Base-by-base conservation (phyloP, 2,888 invertebrate genomes). In the Cyrtodaria siliqua region DNA sequence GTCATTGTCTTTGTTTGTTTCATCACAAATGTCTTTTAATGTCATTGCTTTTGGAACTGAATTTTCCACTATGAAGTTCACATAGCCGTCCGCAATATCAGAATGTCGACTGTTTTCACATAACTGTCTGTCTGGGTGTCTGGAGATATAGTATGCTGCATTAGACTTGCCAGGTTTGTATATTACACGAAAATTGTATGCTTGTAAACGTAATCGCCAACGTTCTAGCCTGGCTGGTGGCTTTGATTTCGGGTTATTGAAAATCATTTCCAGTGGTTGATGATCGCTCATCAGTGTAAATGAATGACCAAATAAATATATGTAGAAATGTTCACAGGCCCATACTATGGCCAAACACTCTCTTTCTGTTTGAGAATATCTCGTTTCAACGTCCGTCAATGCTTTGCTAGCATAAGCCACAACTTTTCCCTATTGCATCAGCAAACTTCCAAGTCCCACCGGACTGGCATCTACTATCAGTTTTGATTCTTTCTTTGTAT, bases 261-360 rank as follows among this genome's bases (percentile, higher is more conserved):
- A 18, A 9, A 44, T 44, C 6, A 6, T 20, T 18, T 16, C 16
- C 4, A 9, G 44, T 4, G 44, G 44, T 16, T 44, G 16, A 20
- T 44, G 44, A 20, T 44, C 44, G 20, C n/a, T 44, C 4, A 44
- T 16, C 16, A 44, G n/a, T 4, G 16, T 44, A 44, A 44, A 44
- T 4, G n/a, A 44, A 20, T 18, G 44, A 4, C 44, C 6, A 44
- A 55, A 57, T 23, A 88, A 55, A 44, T 85, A 87, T 50, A 81
- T 56, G 33, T 84, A 63, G 63, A 84, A 87, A 52, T 87, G 82
- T 62, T 85, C 84, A 59, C 68, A 79, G 18, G 82, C 80, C 86
- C 81, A 83, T 26, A 79, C 76, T 9, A 86, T 62, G 1, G 74
- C 82, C 24, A 86, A 59, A 1, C 79, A 68, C 59, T 88, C 84